A percentile compares a stretch with the other conserved stretches of the same genome.
Evolutionary conservation across 2,113 vertebrate genomes (phyloP).

Genomic region (Pluvialis apricaria): DNA sequence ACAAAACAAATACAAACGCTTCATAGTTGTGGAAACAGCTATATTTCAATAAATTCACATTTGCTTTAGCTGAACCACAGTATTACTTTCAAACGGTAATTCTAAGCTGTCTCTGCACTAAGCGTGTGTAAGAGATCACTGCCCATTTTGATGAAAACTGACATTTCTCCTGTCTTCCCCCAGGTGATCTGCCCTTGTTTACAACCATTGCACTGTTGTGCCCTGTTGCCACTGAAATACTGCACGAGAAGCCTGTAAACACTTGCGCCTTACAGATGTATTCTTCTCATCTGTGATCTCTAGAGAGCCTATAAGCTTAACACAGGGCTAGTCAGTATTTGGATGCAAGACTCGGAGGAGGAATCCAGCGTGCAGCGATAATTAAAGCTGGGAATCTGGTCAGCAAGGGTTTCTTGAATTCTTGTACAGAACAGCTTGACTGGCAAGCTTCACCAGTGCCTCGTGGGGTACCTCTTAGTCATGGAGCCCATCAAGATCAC

Average conservation of each 20-base stretch:
- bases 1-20: background rate
- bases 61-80: background rate
- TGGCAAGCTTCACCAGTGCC: background rate
- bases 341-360: background rate
- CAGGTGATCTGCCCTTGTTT: background rate
- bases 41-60: background rate
- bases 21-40: background rate
- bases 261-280: no score
- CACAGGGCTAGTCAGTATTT: background rate
- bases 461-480: fast-evolving
- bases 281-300: background rate
- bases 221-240: background rate
- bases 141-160: background rate
- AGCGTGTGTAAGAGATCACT: background rate
- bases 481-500: background rate
- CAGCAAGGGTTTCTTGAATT: background rate
- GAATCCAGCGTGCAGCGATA: background rate
- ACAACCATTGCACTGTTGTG: background rate
- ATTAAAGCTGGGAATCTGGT: background rate
- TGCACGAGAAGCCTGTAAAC: background rate
- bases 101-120: background rate
- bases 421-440: background rate
- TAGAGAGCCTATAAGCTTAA: background rate
- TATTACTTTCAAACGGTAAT: background rate
- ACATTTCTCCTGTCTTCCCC: background rate